Evolutionary conservation across 2,888 invertebrate genomes (phyloP).

Genomic region (Plebejus argus): DNA sequence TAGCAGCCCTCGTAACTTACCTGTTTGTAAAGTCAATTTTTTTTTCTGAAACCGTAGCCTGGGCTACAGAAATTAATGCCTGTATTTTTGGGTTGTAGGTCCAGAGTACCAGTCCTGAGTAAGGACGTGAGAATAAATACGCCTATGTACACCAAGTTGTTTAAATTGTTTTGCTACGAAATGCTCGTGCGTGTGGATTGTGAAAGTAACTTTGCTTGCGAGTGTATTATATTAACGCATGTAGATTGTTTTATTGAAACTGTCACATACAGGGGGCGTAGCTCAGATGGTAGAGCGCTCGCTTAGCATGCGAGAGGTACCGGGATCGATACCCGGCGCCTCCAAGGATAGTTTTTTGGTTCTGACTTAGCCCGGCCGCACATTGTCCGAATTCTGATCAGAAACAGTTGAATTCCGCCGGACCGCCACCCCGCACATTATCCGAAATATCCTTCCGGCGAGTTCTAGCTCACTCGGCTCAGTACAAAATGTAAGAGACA

Average conservation of each 20-base stretch:
- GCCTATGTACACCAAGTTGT: background rate
- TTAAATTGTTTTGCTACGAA: background rate
- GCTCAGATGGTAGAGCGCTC: constrained; percentile 81
- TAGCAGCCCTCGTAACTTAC: too few species aligned
- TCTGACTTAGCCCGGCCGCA: too few species aligned
- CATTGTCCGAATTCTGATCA: too few species aligned
- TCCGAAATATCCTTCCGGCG: background rate
- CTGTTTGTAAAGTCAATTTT: background rate
- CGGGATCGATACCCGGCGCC: constrained; percentile 81
- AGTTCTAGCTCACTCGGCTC: too few species aligned
- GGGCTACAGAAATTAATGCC: too few species aligned
- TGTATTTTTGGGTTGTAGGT: background rate
- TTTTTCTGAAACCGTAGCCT: background rate
- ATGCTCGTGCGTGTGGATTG: background rate
- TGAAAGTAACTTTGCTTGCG: background rate
- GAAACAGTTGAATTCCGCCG: too few species aligned
- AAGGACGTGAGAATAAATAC: background rate
- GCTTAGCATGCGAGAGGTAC: constrained; percentile 81
- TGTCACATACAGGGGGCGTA: constrained; percentile 63
- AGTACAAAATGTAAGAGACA: too few species aligned
- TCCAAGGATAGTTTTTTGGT: constrained; percentile 51
- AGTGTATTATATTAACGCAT: background rate
- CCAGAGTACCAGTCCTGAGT: background rate
- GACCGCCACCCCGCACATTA: too few species aligned
- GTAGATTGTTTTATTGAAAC: background rate